Percentiles rank a stretch among this genome's conserved stretches.
These are phyloP conservation scores for Conchocele bisecta DNA, from an alignment of 2,888 invertebrate species.

Conservation along the genomic window DNA sequence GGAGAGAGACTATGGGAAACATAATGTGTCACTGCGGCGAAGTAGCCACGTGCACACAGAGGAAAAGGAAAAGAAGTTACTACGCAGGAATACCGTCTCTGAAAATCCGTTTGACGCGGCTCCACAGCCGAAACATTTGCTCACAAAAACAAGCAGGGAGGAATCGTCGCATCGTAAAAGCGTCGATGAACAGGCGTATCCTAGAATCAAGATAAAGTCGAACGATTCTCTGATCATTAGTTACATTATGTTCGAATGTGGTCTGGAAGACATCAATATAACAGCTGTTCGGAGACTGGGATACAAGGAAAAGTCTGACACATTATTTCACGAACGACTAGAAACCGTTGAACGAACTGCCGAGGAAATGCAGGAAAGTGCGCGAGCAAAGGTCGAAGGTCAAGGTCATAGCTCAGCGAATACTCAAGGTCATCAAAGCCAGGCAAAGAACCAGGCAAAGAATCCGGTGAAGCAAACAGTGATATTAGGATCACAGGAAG, in stretches of 20 bases:
- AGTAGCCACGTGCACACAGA: constrained; percentile 31
- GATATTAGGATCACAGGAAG: constrained; percentile 16
- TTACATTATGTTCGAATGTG: constrained; percentile 98
- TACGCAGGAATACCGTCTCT: constrained; percentile 15
- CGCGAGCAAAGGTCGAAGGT: constrained; percentile 58
- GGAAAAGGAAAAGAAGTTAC: constrained; percentile 9
- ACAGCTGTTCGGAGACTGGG: constrained; percentile 87
- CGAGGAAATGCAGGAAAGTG: constrained; percentile 59
- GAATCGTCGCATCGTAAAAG: too few relatives aligned
- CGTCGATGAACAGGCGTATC: constrained; percentile 20
- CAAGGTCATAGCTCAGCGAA: constrained; percentile 21
- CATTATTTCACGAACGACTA: constrained; percentile 64
- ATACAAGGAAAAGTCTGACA: constrained; percentile 69
- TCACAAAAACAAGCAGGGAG: constrained; percentile 54
- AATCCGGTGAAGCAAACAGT: constrained; percentile 5
- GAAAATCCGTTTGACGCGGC: constrained; percentile 61
- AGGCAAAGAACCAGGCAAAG: constrained; percentile 1
- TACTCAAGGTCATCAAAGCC: constrained; percentile 1
- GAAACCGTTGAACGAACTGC: constrained; percentile 61
- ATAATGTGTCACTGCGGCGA: too few relatives aligned
- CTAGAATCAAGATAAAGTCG: constrained; percentile 12
- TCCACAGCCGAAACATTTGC: constrained; percentile 54
- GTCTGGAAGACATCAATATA: constrained; percentile 94
- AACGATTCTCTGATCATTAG: constrained; percentile 64
- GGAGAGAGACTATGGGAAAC: too few relatives aligned